Evolutionary conservation across 2,888 invertebrate genomes (phyloP).

Genomic region (Salticus scenicus): DNA sequence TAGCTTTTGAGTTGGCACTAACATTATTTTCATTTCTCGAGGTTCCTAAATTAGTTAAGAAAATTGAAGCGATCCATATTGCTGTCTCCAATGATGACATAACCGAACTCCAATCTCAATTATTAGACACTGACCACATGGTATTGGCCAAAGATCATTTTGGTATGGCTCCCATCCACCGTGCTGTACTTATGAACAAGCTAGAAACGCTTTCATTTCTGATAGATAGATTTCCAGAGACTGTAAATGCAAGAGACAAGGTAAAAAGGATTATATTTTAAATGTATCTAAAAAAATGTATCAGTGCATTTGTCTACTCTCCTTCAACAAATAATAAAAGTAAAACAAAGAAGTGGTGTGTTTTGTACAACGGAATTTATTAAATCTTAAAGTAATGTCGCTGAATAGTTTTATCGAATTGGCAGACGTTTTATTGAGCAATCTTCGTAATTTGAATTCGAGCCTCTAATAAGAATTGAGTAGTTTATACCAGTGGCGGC

Average conservation of each 20-base stretch:
- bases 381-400: too few relatives aligned
- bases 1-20: too few relatives aligned
- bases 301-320: too few relatives aligned
- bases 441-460: too few relatives aligned
- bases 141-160: slow-evolving; percentile 88
- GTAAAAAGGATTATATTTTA: slow-evolving; percentile 71
- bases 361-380: too few relatives aligned
- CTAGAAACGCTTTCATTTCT: slow-evolving; percentile 84
- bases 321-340: too few relatives aligned
- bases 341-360: too few relatives aligned
- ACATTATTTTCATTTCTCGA: slow-evolving; percentile 2
- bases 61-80: slow-evolving; percentile 71
- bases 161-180: slow-evolving; percentile 90
- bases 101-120: slow-evolving; percentile 75
- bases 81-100: slow-evolving; percentile 72
- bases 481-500: too few relatives aligned
- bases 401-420: too few relatives aligned
- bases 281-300: too few relatives aligned
- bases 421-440: too few relatives aligned
- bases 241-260: slow-evolving; percentile 76
- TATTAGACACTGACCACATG: slow-evolving; percentile 87
- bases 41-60: slow-evolving; percentile 71
- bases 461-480: too few relatives aligned
- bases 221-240: slow-evolving; percentile 76
- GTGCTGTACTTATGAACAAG: slow-evolving; percentile 89